Evolutionary conservation across 2,113 vertebrate species (phyloP).

Genomic region (Riparia riparia): DNA sequence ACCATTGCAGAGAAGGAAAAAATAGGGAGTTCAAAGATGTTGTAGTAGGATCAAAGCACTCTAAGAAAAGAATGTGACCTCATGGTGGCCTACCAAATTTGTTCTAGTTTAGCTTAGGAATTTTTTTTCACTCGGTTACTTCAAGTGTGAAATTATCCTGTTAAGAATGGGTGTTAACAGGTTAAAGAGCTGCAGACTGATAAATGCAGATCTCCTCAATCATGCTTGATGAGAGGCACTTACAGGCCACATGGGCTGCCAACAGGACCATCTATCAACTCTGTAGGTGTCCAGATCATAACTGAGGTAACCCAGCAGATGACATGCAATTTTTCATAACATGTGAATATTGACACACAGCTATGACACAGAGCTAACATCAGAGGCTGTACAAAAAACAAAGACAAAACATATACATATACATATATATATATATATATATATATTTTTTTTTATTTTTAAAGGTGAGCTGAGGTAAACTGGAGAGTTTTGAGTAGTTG

Average conservation of each 20-base stretch:
- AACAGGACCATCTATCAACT: conserved; percentile 2
- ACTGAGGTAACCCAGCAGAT: neutral
- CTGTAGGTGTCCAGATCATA: neutral
- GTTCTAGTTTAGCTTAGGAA: neutral
- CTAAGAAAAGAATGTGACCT: neutral
- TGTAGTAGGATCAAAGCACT: neutral
- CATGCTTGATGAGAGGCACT: neutral
- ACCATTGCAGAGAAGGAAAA: neutral
- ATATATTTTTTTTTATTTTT: neutral
- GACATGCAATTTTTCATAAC: conserved; percentile 40
- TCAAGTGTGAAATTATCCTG: neutral
- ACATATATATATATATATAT: no score
- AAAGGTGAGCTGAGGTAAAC: neutral
- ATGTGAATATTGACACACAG: neutral
- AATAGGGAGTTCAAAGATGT: neutral
- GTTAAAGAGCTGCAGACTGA: conserved; percentile 45
- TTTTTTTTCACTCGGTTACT: neutral
- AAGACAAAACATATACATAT: no score
- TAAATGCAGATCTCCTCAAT: conserved; percentile 18
- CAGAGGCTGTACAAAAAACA: neutral
- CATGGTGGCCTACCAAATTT: neutral
- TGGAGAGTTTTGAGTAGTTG: neutral
- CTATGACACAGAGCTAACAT: neutral
- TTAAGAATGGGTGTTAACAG: conserved; percentile 12
- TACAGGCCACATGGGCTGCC: neutral